Percentiles rank a stretch among this genome's conserved stretches.
phyloP scores from a whole-genome alignment of 1,140 invertebrate species.

The Macrostomum lignano region DNA sequence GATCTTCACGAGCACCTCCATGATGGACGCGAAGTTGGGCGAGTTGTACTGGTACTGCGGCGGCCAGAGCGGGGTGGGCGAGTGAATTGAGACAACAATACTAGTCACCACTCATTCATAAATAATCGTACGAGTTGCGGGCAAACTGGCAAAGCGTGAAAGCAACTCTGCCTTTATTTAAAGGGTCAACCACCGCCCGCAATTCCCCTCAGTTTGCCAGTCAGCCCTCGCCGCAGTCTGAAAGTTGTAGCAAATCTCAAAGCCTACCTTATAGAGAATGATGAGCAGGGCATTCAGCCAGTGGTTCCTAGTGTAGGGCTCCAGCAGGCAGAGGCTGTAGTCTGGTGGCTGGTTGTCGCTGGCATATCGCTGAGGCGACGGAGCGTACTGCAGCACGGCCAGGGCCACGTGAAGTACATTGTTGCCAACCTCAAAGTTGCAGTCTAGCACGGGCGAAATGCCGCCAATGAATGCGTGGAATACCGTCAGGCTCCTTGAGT shows the following conservation, averaged over 20 bases:
- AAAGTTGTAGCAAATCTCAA: background rate
- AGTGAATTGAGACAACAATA: too few relatives aligned
- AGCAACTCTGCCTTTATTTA: conserved; percentile 3
- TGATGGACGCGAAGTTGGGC: conserved; percentile 44
- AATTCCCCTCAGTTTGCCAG: background rate
- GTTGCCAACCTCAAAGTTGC: conserved; percentile 65
- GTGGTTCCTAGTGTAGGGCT: conserved; percentile 47
- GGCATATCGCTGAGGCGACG: conserved; percentile 40
- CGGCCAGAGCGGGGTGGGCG: background rate
- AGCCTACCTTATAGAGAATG: conserved; percentile 70
- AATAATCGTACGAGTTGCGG: too few relatives aligned
- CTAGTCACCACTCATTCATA: background rate
- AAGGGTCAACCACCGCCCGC: background rate
- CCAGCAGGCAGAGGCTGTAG: conserved; percentile 60
- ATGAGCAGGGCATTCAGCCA: conserved; percentile 80
- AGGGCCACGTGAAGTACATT: conserved; percentile 52
- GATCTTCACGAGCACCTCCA: conserved; percentile 52
- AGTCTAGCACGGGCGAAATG: conserved; percentile 48
- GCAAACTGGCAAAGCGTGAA: conserved; percentile 4
- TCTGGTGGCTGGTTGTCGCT: conserved; percentile 32
- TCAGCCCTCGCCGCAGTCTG: conserved; percentile 1
- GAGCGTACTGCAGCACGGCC: conserved; percentile 55
- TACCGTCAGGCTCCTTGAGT: conserved; percentile 47
- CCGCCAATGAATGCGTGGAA: conserved; percentile 81
- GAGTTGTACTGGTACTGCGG: conserved; percentile 61